Evolutionary conservation across 2,888 invertebrate genomes (phyloP), one percentile per base, ranked within the genome.

Genomic region (Meghimatium bilineatum): DNA sequence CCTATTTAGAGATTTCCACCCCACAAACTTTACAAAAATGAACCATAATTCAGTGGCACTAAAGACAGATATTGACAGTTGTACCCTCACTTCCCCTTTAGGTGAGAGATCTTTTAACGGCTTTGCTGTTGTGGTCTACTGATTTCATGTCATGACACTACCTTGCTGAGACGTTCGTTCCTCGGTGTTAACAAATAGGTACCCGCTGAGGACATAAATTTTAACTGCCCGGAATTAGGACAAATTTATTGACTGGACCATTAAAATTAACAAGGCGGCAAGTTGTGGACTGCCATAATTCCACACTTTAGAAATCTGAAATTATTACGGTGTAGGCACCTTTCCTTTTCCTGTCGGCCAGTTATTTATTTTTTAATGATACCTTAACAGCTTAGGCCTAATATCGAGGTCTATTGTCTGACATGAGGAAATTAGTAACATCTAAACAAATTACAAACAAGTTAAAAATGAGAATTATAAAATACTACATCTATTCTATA

Each of bases 171-270:
- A 26, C 23, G n/a, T 63, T n/a, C 60, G 14, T 26, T 26, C 60
- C n/a, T n/a, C 8, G 60, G n/a, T 5, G 14, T 17, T 63, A 10
- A 63, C 60, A 63, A 63, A 36, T 12, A 69, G 69, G 36, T 38
- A 34, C 69, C n/a, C 69, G 36, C 69, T 69, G 69, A 36, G 69
- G 36, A 67, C 20, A 69, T 36, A 36, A 14, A 69, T 69, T 36
- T 23, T 69, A 38, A 69, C 34, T 36, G 69, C 17, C 69, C 36
- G 23, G 36, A 34, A 36, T 34, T 36, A 38, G 20, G 23, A 23
- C 38, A 3, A 14, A 36, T 69, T 34, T 38, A 69, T 69, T 69
- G 36, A 36, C 26, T 23, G 36, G 36, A 32, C 2, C 26, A 8
- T 6, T 38, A 23, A 69, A 69, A 69, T 69, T 34, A 38, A 36